Conservation (phyloP, 1,140 invertebrate species). For the Oryzaephilus surinamensis region DNA sequence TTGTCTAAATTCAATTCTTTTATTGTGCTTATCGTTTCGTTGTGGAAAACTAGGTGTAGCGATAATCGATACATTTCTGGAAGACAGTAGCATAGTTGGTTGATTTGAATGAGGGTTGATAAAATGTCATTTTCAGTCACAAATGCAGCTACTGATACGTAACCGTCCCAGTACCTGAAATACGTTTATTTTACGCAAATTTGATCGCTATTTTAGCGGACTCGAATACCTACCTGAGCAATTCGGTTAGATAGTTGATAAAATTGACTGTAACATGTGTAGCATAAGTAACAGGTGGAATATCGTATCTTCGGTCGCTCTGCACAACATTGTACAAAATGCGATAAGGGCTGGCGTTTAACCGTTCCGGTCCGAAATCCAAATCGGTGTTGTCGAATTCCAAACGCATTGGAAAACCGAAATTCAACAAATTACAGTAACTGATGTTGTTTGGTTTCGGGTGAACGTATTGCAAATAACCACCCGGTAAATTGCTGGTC, state of each 20-base stretch:
- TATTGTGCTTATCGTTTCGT: too few relatives aligned
- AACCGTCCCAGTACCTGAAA: conserved; percentile 57
- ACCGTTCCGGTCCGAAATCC: conserved; percentile 44
- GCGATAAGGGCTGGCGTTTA: conserved; percentile 44
- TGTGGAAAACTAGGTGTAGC: conserved; percentile 59
- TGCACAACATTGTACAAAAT: conserved; percentile 57
- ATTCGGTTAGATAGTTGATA: conserved; percentile 55
- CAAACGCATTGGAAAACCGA: conserved; percentile 45
- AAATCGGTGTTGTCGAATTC: conserved; percentile 40
- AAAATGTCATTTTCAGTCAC: conserved; percentile 56
- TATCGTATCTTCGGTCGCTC: conserved; percentile 41
- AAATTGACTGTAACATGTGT: conserved; percentile 67
- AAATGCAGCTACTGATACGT: conserved; percentile 61
- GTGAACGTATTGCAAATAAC: conserved; percentile 41
- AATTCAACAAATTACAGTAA: conserved; percentile 53
- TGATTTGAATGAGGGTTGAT: conserved; percentile 48
- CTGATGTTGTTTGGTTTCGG: conserved; percentile 42
- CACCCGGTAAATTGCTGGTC: too few relatives aligned
- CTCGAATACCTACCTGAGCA: conserved; percentile 45
- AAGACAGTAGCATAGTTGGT: conserved; percentile 51
- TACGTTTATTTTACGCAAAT: neutral
- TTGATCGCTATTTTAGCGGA: neutral
- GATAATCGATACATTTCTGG: conserved; percentile 57
- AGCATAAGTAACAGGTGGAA: conserved; percentile 49
- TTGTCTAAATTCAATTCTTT: too few relatives aligned